These are phyloP conservation scores for Machaerirhynchus nigripectus DNA, from an alignment of 2,113 vertebrate genomes.

Conservation along the genomic window DNA sequence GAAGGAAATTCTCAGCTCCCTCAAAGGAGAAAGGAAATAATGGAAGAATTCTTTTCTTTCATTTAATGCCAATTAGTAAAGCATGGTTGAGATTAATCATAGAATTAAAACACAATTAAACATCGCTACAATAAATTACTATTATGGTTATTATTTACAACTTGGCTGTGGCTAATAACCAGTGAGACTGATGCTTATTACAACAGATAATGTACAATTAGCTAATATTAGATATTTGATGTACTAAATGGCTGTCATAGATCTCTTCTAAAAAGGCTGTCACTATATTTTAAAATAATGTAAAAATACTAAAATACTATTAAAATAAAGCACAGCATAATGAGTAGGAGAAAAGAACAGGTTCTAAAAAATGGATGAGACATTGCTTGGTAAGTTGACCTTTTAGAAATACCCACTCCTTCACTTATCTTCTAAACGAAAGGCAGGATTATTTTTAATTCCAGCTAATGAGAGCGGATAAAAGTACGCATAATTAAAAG, in stretches of 20 bases:
- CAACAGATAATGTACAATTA: neutral
- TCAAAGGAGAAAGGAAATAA: slow-evolving; percentile 1
- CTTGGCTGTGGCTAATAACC: neutral
- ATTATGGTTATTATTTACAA: slow-evolving; percentile 15
- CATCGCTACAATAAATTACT: neutral
- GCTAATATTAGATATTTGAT: neutral
- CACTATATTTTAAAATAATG: neutral
- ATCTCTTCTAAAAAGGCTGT: neutral
- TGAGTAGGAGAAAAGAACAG: neutral
- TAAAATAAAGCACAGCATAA: neutral
- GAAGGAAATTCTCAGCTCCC: neutral
- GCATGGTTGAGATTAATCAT: neutral
- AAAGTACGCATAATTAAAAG: neutral
- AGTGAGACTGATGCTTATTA: neutral
- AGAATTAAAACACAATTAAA: neutral
- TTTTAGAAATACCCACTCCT: neutral
- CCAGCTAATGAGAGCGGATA: neutral
- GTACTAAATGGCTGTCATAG: neutral
- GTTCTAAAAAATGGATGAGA: neutral
- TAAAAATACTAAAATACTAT: neutral
- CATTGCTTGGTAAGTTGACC: neutral
- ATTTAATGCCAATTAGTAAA: slow-evolving; percentile 25
- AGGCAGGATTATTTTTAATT: slow-evolving; percentile 20
- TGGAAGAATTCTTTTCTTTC: neutral
- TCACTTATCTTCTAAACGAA: neutral